phyloP scores from a whole-genome alignment of 2,797 vertebrate genomes.

The Pelobates cultripes region DNA sequence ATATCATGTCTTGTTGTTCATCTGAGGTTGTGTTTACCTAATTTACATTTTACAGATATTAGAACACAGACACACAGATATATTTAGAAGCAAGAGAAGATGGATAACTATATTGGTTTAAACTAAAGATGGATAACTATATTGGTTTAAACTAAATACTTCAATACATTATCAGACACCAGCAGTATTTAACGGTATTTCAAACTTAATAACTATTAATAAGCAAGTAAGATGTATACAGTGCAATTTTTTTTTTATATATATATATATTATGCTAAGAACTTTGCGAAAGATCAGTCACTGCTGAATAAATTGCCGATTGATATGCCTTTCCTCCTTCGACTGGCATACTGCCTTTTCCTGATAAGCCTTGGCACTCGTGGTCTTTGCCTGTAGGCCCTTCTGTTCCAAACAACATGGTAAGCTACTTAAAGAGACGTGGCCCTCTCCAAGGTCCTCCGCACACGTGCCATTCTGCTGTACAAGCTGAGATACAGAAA shows the following conservation, averaged over 20 bases:
- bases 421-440: conserved; percentile 34
- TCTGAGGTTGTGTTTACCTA: too few species aligned
- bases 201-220: too few species aligned
- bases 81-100: too few species aligned
- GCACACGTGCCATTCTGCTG: conserved; percentile 16
- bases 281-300: conserved; percentile 8
- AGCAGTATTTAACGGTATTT: too few species aligned
- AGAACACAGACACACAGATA: too few species aligned
- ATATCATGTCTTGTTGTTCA: too few species aligned
- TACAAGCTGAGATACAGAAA: conserved; percentile 4
- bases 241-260: background rate
- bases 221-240: too few species aligned
- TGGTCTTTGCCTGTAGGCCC: conserved; percentile 34
- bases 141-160: too few species aligned
- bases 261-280: background rate
- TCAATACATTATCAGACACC: too few species aligned
- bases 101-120: too few species aligned
- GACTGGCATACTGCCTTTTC: conserved; percentile 21
- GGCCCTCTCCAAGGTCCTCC: conserved; percentile 12
- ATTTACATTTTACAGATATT: too few species aligned
- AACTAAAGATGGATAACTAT: too few species aligned
- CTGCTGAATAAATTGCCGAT: conserved; percentile 6
- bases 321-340: conserved; percentile 7
- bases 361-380: conserved; percentile 23
- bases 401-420: conserved; percentile 36